Evolutionary conservation across 2,888 invertebrate genomes (phyloP), one percentile per base, ranked within the genome.

Genomic region (Timandra comae): DNA sequence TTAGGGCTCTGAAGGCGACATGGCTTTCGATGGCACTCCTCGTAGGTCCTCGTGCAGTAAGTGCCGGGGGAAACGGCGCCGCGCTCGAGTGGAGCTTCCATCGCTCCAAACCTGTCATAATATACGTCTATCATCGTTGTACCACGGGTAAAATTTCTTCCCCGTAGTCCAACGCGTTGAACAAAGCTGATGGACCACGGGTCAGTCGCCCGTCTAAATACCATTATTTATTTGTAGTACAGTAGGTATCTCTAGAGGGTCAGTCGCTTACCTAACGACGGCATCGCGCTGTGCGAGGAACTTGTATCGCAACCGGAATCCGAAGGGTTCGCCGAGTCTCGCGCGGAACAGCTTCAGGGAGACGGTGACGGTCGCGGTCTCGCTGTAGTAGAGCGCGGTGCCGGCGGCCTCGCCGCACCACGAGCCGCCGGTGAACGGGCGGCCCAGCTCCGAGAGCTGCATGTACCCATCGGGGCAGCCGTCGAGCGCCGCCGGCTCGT

Each of bases 1-100:
- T 96, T 96, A 30, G 96, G 96, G 49, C 94, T 94, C 78, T 96
- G 96, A 46, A 96, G 86, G 30, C 94, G 91, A 68, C 96, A 96
- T 39, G 92, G 91, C 64, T 93, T 94, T 43, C 93, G 89, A 68
- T 93, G 92, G 79, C 94, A 93, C 79, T 95, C 91, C 86, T 96
- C 91, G 78, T 94, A 91, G 68, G 95, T 91, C 58, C 95, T 87
- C 65, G 95, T 91, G 86, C 93, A 91, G 87, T 95, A 92, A 43
- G 93, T 92, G 36, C 93, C 93, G 2, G 93, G 95, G 1, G 95
- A 94, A 30, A 93, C 93, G 39, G 92, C 90, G 33, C 96, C 96
- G 38, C 95, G 87, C 78, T 95, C 95, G 47, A 95, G 84, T 2
- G 93, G 93, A 30, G 93, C 89, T 44, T 91, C 89, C 22, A 91